Evolutionary conservation across 2,797 vertebrate species (phyloP).

Genomic region (Xiphophorus birchmanni): DNA sequence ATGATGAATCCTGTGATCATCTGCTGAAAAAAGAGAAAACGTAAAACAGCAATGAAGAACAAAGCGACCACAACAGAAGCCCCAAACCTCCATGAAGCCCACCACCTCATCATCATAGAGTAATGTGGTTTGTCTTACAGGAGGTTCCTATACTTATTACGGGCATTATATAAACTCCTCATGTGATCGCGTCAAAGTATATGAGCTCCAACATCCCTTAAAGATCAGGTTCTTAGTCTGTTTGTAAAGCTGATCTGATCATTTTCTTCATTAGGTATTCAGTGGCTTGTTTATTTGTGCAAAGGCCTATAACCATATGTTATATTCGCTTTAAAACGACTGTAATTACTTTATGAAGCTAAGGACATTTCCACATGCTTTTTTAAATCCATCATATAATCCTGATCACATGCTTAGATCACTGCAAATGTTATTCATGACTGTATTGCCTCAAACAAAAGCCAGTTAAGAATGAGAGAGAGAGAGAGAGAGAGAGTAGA

Average conservation of each 20-base stretch:
- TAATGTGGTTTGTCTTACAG: conserved; percentile 64
- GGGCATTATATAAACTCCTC: conserved; percentile 64
- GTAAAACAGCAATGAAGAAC: conserved; percentile 53
- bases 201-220: conserved; percentile 41
- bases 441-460: conserved; percentile 33
- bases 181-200: conserved; percentile 51
- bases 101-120: conserved; percentile 72
- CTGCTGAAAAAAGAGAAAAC: conserved; percentile 19
- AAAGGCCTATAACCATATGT: conserved; percentile 1
- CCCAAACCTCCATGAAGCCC: conserved; percentile 64
- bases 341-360: conserved; percentile 29
- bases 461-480: conserved; percentile 34
- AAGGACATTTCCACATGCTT: neutral
- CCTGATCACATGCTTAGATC: conserved; percentile 17
- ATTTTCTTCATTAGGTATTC: neutral
- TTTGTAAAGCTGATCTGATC: conserved; percentile 18
- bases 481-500: conserved; percentile 37
- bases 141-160: conserved; percentile 67
- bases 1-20: conserved; percentile 61
- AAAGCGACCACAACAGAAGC: conserved; percentile 78
- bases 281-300: neutral
- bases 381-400: conserved; percentile 15
- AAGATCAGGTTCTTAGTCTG: conserved; percentile 43
- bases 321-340: neutral
- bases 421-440: conserved; percentile 37